Base-by-base conservation (phyloP, 92 coral and sea anemone genomes). In the Porites evermanni region DNA sequence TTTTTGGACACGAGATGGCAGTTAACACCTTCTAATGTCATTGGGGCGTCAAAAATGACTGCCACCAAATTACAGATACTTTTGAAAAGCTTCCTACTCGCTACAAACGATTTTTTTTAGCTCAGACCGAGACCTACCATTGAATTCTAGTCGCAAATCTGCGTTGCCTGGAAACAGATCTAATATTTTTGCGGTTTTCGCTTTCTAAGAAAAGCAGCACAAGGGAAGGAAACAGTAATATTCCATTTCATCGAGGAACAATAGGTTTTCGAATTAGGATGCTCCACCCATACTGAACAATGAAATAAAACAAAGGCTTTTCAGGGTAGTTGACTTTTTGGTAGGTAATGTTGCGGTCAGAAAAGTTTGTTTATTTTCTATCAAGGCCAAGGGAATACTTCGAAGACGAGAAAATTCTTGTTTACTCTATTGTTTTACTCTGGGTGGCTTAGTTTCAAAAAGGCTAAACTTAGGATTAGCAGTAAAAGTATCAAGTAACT, bases 231-330 rank as follows among this genome's bases (percentile, higher is more conserved):
- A 73, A 65, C 24, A 12, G 7, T 13, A 63, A 73, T 74, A 83
- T 83, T 63, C 18, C 53, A 73, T 64, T 63, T 26, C 24, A 58
- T 18, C 50, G n/a, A 47, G 74, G 23, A 74, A 83, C 87, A 83
- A 83, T 83, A 11, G 87, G 1, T 18, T 83, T 73, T 44, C 21
- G 52, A 64, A 2, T 29, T 18, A 61, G 87, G 87, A 83, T 38
- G 87, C 65, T 21, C 73, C 87, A 74, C 87, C 87, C 87, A 56
- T 47, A 11, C 67, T 20, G 58, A 82, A 38, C 71, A 50, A 59
- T 59, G 44, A 72, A 24, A 61, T 63, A 17, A 65, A 63, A 47
- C 73, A 72, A 72, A 63, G 86, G 64, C 50, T 8, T 52, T 73
- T 74, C 38, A 8, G 51, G n/a, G 24, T 82, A 44, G 86, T 71